Evolutionary conservation across 1,140 invertebrate genomes (phyloP).

Genomic region (Drosophila persimilis): DNA sequence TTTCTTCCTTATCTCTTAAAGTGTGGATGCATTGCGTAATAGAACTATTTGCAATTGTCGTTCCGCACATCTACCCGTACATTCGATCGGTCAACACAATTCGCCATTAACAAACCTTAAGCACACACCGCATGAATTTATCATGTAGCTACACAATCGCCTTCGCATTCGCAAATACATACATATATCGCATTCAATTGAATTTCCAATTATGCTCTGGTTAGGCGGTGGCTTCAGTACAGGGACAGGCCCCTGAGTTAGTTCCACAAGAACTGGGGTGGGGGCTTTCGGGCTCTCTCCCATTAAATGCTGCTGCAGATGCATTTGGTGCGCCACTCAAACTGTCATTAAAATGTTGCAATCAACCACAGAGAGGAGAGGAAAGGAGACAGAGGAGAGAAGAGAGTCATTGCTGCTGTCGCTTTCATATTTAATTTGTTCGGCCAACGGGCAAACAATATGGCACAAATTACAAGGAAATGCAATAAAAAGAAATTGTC

Average conservation of each 20-base stretch:
- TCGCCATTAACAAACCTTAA: too few species aligned
- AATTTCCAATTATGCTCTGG: conserved; percentile 31
- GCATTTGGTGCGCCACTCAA: conserved; percentile 66
- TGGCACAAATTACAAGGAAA: conserved; percentile 78
- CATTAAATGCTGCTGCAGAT: conserved; percentile 57
- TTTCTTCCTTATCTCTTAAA: too few species aligned
- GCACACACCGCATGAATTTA: too few species aligned
- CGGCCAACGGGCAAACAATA: conserved; percentile 70
- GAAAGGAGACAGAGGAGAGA: background rate
- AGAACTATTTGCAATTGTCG: too few species aligned
- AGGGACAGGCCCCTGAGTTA: conserved; percentile 7
- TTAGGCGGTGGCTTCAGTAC: too few species aligned
- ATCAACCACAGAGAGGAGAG: conserved; percentile 59
- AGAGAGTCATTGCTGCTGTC: conserved; percentile 8
- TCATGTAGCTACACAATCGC: too few species aligned
- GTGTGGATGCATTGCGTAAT: too few species aligned
- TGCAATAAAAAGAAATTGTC: conserved; percentile 65
- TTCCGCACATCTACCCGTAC: too few species aligned
- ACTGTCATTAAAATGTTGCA: conserved; percentile 77
- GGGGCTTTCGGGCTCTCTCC: background rate
- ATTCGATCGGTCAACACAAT: too few species aligned
- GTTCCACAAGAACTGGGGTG: conserved; percentile 12
- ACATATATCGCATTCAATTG: conserved; percentile 2
- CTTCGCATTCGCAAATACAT: too few species aligned
- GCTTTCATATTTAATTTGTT: conserved; percentile 70